A percentile compares a stretch with the other conserved stretches of the same genome.
Conservation (phyloP, 2,113 vertebrate genomes). For the Pangasianodon gigas region DNA sequence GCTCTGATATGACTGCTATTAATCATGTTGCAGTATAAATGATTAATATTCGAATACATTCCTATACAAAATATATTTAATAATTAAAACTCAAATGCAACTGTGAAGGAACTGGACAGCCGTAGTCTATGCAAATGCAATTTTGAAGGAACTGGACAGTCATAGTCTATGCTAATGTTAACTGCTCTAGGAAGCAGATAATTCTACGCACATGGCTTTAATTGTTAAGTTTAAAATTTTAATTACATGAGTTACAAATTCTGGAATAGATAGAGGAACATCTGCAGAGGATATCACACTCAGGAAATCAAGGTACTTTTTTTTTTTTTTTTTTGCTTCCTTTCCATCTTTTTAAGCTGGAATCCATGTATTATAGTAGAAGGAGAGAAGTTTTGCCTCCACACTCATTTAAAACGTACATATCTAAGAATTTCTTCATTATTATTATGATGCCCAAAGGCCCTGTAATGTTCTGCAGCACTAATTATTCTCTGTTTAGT, state of each 20-base stretch:
- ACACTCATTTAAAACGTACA: background rate
- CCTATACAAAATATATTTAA: background rate
- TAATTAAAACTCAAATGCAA: background rate
- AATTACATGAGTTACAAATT: background rate
- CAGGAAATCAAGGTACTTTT: background rate
- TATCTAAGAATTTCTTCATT: background rate
- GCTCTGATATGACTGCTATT: background rate
- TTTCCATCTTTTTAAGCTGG: background rate
- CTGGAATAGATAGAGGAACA: background rate
- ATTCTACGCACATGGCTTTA: background rate
- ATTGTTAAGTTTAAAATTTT: background rate
- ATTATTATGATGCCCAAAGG: background rate
- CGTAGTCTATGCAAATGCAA: background rate
- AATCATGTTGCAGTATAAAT: background rate
- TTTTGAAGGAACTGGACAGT: background rate
- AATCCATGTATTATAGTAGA: background rate
- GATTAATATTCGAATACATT: background rate
- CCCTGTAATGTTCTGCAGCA: background rate
- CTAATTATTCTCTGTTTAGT: conserved; percentile 1
- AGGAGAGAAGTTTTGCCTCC: background rate
- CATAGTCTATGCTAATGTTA: background rate
- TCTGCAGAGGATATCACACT: background rate
- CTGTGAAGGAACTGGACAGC: background rate
- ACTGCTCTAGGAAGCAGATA: background rate
- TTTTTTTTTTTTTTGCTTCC: background rate